Evolutionary conservation across 2,113 vertebrate genomes (phyloP), one percentile per base, ranked within the genome.

Genomic region (Grammomys dolichurus): DNA sequence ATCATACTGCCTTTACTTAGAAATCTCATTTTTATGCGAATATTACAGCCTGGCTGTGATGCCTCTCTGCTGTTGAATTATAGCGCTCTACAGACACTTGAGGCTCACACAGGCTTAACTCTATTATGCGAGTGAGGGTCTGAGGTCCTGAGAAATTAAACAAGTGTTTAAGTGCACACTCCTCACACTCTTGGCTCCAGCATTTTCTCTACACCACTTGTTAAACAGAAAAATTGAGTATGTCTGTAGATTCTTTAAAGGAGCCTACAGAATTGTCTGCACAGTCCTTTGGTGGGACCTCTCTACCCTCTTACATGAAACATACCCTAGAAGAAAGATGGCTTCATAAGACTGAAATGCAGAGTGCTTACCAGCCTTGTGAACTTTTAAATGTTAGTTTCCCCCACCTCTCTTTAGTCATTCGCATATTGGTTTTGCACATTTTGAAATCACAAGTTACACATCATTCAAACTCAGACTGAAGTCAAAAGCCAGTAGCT

Each of bases 181-280:
- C 10, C 31, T 40, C 7, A 28, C 22, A 26, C 2, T 0, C 10
- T 46, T 31, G 28, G 10, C 2, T 16, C 36, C 0, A 5, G 1
- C 11, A 60, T 76, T 65, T 12, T 14, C 14, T 56, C 14, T 20
- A 1, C 0, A 36, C 17, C 2, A 4, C 11, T 13, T 60, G n/a
- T 31, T 31, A 26, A 46, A 31, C 4, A 78, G 20, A 46, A 17
- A 31, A 76, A 70, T 12, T n/a, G 20, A 1, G 51, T 10, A 48
- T 6, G 22, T 43, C 48, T 36, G 8, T 19, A 48, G 16, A 33
- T 51, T 46, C 54, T 67, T 69, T 40, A 77, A 16, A 40, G 17
- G 9, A 48, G 5, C 0, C 0, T 4, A 3, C 2, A 3, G 5
- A 9, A 16, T 0, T 11, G 0, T 3, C 19, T 10, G 24, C 6